phyloP scores from a whole-genome alignment of 2,888 invertebrate genomes.

The Cerceris rybyensis region DNA sequence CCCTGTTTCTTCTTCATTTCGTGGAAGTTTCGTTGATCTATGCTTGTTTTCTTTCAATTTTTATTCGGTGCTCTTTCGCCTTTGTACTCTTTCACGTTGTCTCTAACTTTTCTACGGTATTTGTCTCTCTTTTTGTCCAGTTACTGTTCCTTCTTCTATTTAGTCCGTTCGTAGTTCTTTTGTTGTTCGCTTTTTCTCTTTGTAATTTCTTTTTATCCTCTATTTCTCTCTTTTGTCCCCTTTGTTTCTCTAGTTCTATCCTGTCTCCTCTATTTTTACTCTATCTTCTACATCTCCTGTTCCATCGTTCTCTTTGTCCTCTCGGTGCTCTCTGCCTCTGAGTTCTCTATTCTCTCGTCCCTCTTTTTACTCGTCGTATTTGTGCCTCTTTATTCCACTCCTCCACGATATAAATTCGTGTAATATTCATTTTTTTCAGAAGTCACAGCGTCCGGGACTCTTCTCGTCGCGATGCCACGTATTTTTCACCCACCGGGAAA shows the following conservation, averaged over 20 bases:
- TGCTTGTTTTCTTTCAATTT: too few species aligned
- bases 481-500: constrained; percentile 50
- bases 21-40: too few species aligned
- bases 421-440: constrained; percentile 45
- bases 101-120: neutral
- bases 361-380: constrained; percentile 31
- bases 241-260: neutral
- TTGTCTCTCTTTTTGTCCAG: constrained; percentile 29
- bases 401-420: constrained; percentile 33
- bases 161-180: too few species aligned
- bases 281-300: neutral
- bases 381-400: constrained; percentile 2
- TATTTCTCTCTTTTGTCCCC: neutral
- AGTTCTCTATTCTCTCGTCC: constrained; percentile 7
- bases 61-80: neutral
- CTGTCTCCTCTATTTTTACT: neutral
- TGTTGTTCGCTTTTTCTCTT: too few species aligned
- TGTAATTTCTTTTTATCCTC: too few species aligned
- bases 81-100: neutral
- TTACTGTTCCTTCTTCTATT: too few species aligned
- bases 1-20: constrained; percentile 1
- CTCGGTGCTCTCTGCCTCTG: neutral
- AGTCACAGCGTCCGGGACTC: constrained; percentile 13
- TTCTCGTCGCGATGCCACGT: constrained; percentile 37
- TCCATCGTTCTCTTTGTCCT: neutral